These are phyloP conservation scores for Amiota communis DNA, from an alignment of 2,888 invertebrate species.

Conservation along the genomic window DNA sequence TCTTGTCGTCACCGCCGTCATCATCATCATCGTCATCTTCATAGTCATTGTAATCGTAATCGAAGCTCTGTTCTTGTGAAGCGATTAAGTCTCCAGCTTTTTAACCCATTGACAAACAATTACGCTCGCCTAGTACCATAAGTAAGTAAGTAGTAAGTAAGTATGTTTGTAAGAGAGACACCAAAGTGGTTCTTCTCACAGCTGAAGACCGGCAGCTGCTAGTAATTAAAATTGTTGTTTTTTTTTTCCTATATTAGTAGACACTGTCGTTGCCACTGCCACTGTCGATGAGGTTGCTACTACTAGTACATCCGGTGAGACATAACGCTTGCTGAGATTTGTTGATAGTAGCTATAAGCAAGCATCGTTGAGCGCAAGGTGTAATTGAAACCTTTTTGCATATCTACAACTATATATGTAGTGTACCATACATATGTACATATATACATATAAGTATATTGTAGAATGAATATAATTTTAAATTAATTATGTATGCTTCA, in stretches of 20 bases:
- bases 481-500: constrained; percentile 2
- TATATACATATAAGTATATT: too few relatives aligned
- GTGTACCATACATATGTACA: too few relatives aligned
- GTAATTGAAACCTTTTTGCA: constrained; percentile 31
- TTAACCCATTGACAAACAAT: constrained; percentile 53
- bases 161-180: neutral
- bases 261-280: constrained; percentile 35
- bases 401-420: constrained; percentile 11
- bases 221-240: constrained; percentile 32
- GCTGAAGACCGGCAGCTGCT: constrained; percentile 28
- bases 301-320: constrained; percentile 1
- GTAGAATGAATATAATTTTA: neutral
- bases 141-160: too few relatives aligned
- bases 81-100: constrained; percentile 26
- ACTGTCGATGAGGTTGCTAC: constrained; percentile 43
- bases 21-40: constrained; percentile 17
- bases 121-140: constrained; percentile 37
- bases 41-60: constrained; percentile 30
- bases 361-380: constrained; percentile 61
- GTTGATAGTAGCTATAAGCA: constrained; percentile 64
- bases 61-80: constrained; percentile 48
- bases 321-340: neutral
- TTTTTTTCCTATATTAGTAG: constrained; percentile 12
- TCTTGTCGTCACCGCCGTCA: constrained; percentile 26
- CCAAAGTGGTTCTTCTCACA: constrained; percentile 6